Percentiles rank a stretch among this genome's conserved stretches.
Evolutionary conservation across 1,140 invertebrate genomes (phyloP).

Genomic region (Heterodera carotae): DNA sequence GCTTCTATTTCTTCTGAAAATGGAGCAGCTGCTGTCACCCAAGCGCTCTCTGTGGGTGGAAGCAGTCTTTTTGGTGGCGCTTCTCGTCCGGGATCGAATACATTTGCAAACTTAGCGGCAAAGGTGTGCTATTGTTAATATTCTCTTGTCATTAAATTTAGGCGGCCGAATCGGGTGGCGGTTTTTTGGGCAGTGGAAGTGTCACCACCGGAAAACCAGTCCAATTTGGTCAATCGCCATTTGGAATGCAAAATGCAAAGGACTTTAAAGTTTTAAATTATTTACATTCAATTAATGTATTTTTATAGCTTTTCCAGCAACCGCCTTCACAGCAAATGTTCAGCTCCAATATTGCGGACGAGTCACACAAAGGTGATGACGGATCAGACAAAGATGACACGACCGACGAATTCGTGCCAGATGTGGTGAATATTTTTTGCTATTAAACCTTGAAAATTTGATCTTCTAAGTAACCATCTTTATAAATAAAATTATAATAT

Average conservation of each 20-base stretch:
- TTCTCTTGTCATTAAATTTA: not conserved
- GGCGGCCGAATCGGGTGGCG: slow-evolving; percentile 13
- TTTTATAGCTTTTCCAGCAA: slow-evolving; percentile 22
- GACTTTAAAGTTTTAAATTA: slow-evolving; percentile 27
- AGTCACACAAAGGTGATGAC: slow-evolving; percentile 21
- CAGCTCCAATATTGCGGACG: not conserved
- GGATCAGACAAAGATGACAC: slow-evolving; percentile 34
- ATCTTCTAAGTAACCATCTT: too few species aligned
- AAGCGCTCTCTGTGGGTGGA: not conserved
- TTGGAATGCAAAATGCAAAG: slow-evolving; percentile 8
- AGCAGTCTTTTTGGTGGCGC: slow-evolving; percentile 27
- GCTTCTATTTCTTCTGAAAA: not conserved
- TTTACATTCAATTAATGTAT: not conserved
- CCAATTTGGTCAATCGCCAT: slow-evolving; percentile 19
- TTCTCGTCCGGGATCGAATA: not conserved
- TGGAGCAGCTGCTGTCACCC: not conserved
- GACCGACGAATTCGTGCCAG: slow-evolving; percentile 31
- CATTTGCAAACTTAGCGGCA: slow-evolving; percentile 27
- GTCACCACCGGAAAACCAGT: not conserved
- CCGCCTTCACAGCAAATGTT: slow-evolving; percentile 2
- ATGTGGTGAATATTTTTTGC: slow-evolving; percentile 13
- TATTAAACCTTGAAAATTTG: not conserved
- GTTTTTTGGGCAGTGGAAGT: slow-evolving; percentile 10
- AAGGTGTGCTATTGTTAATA: slow-evolving; percentile 1
- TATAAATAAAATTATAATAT: too few species aligned